Evolutionary conservation across 1,140 invertebrate genomes (phyloP).

Genomic region (Meloidogyne exigua): DNA sequence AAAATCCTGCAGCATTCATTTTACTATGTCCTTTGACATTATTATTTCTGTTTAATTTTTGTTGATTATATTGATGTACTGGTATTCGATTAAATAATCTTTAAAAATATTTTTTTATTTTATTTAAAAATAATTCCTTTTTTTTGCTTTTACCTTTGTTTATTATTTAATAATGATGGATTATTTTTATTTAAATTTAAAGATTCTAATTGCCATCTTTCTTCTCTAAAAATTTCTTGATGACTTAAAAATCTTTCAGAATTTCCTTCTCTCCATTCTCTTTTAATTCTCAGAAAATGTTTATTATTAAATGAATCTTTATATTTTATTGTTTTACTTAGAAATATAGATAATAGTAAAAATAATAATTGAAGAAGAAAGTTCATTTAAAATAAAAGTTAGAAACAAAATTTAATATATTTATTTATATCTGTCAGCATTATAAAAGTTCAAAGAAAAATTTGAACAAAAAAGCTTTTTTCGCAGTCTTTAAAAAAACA

Average conservation of each 20-base stretch:
- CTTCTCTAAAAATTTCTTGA: constrained; percentile 5
- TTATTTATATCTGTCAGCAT: neutral
- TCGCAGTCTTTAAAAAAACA: neutral
- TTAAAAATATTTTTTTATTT: neutral
- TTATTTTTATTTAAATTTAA: constrained; percentile 4
- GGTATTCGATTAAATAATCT: neutral
- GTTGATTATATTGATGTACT: neutral
- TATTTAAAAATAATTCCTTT: no score
- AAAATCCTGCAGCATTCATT: constrained; percentile 17
- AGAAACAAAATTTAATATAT: neutral
- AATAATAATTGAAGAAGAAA: neutral
- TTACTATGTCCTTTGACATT: neutral
- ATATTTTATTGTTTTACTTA: neutral
- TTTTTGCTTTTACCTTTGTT: neutral
- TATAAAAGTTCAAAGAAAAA: neutral
- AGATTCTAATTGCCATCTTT: neutral
- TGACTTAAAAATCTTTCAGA: neutral
- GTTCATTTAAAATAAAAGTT: neutral
- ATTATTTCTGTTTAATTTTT: neutral
- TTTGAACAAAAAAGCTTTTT: neutral
- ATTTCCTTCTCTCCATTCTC: neutral
- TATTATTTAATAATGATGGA: neutral
- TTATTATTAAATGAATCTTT: no score
- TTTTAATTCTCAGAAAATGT: neutral
- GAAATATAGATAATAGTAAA: neutral